A percentile compares a stretch with the other conserved stretches of the same genome.
These are phyloP conservation scores for Troides aeacus DNA, from an alignment of 2,888 invertebrate genomes.

Conservation along the genomic window DNA sequence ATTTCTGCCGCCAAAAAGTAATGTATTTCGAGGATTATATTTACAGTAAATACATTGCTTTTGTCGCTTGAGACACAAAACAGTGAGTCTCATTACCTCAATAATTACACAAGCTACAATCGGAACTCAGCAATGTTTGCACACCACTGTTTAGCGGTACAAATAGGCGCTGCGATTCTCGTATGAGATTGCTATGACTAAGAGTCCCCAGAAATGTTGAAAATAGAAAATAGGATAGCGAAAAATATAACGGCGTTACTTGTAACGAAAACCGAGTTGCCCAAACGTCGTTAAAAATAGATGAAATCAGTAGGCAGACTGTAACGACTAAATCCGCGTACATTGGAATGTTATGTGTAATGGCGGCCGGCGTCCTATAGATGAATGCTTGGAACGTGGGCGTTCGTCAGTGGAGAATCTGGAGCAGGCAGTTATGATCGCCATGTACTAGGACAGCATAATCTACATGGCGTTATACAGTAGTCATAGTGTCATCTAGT, in stretches of 20 bases:
- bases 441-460: slow-evolving; percentile 70
- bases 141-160: too few species aligned
- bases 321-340: slow-evolving; percentile 18
- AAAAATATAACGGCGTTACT: slow-evolving; percentile 27
- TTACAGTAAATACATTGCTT: too few species aligned
- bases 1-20: too few species aligned
- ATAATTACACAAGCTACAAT: too few species aligned
- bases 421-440: slow-evolving; percentile 79
- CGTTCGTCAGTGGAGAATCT: slow-evolving; percentile 73
- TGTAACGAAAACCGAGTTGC: slow-evolving; percentile 20
- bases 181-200: background rate
- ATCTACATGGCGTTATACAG: slow-evolving; percentile 22
- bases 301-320: slow-evolving; percentile 13
- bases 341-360: slow-evolving; percentile 24
- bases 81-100: too few species aligned
- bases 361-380: slow-evolving; percentile 33
- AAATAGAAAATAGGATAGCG: slow-evolving; percentile 18
- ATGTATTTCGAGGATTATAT: too few species aligned
- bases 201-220: background rate
- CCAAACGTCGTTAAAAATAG: slow-evolving; percentile 26
- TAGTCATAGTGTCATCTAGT: slow-evolving; percentile 44
- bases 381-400: slow-evolving; percentile 73
- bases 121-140: too few species aligned
- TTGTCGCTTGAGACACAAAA: too few species aligned
- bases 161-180: too few species aligned